These are phyloP conservation scores for Raja brachyura DNA, from an alignment of 2,113 vertebrate species.

Conservation along the genomic window DNA sequence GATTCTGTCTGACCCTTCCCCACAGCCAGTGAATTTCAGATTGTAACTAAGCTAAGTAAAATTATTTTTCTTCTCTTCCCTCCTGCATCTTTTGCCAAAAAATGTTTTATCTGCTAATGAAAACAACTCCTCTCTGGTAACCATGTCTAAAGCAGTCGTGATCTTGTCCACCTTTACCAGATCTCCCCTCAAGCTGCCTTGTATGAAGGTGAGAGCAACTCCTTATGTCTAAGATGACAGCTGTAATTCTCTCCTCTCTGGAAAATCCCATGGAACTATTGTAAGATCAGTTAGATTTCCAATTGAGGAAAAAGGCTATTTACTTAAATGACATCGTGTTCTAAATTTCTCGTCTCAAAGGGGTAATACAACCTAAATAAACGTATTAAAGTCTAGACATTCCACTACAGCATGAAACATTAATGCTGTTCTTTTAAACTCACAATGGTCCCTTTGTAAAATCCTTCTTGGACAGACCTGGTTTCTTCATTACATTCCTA, in stretches of 20 bases:
- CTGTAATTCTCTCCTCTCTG: background rate
- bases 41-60: no score
- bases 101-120: no score
- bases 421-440: background rate
- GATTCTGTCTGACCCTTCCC: no score
- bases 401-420: background rate
- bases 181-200: no score
- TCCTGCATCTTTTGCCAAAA: no score
- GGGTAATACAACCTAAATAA: conserved; percentile 21
- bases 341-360: conserved; percentile 3
- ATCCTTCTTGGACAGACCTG: background rate
- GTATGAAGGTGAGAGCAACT: no score
- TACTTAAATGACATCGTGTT: background rate
- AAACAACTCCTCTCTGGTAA: no score
- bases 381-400: conserved; percentile 7
- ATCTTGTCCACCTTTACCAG: no score
- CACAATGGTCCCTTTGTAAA: conserved; percentile 11
- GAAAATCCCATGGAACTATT: background rate
- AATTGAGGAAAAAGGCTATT: conserved; percentile 12
- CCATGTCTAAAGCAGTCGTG: no score
- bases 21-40: no score
- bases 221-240: no score
- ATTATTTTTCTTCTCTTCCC: no score
- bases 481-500: background rate
- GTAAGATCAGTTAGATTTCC: background rate